Conservation (phyloP, 1,140 invertebrate species). For the Brachionus koreanus region DNA sequence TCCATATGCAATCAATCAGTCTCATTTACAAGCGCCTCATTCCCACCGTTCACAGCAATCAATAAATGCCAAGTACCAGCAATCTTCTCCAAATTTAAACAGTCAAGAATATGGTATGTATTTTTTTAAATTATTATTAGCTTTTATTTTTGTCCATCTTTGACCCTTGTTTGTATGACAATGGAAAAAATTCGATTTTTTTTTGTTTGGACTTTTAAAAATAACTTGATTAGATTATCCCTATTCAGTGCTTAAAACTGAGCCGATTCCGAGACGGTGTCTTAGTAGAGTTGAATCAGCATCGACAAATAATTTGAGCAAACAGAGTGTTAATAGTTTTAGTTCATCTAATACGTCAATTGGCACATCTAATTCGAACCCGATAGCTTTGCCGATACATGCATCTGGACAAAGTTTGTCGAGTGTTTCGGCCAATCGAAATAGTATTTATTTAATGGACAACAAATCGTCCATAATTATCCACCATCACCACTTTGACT, state of each 20-base stretch:
- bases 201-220: background rate
- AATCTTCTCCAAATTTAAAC: conserved; percentile 6
- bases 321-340: background rate
- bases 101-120: conserved; percentile 18
- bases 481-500: conserved; percentile 43
- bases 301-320: background rate
- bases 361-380: background rate
- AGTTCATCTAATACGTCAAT: background rate
- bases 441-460: conserved; percentile 34
- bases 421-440: conserved; percentile 3
- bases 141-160: background rate
- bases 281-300: background rate
- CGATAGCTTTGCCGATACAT: background rate
- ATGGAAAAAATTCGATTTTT: background rate
- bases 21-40: background rate
- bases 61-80: background rate
- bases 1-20: conserved; percentile 13
- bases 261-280: background rate
- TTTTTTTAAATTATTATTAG: background rate
- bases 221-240: conserved; percentile 11
- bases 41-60: conserved; percentile 23
- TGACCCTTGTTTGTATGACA: background rate
- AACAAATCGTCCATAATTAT: conserved; percentile 35
- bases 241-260: background rate
- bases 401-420: background rate